Evolutionary conservation across 2,888 invertebrate species (phyloP).

Genomic region (Calliphora vomitoria): DNA sequence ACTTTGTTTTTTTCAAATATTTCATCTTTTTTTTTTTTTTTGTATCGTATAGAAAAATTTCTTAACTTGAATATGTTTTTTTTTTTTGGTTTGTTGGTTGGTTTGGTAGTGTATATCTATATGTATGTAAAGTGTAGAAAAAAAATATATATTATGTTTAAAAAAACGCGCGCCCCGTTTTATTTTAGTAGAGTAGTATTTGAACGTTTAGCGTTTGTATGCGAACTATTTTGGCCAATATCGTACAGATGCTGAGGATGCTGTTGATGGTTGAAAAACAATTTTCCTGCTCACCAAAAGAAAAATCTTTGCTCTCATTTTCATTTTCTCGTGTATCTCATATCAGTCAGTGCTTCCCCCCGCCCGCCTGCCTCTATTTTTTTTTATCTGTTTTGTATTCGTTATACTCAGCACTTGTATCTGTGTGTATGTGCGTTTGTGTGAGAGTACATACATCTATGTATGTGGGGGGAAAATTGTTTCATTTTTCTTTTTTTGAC

Average conservation of each 20-base stretch:
- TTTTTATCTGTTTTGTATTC: slow-evolving; percentile 36
- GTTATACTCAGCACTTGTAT: slow-evolving; percentile 12
- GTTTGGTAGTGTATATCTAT: slow-evolving; percentile 66
- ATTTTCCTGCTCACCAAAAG: slow-evolving; percentile 61
- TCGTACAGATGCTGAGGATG: slow-evolving; percentile 71
- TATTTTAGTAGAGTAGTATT: slow-evolving; percentile 71
- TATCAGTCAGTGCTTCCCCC: slow-evolving; percentile 13
- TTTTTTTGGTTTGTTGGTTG: slow-evolving; percentile 57
- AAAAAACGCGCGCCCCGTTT: slow-evolving; percentile 74
- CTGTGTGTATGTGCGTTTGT: slow-evolving; percentile 16
- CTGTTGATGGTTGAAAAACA: slow-evolving; percentile 66
- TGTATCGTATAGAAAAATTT: slow-evolving; percentile 68
- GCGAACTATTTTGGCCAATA: slow-evolving; percentile 74
- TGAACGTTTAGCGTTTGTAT: slow-evolving; percentile 75
- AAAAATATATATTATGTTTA: slow-evolving; percentile 73
- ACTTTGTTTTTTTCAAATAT: slow-evolving; percentile 56
- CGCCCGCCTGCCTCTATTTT: background rate
- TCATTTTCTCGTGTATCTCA: slow-evolving; percentile 47
- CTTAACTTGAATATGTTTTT: slow-evolving; percentile 66
- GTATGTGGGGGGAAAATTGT: slow-evolving; percentile 49
- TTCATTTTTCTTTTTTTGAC: slow-evolving; percentile 54
- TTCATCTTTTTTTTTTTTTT: slow-evolving; percentile 34
- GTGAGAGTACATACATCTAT: too few relatives aligned
- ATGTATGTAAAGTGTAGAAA: slow-evolving; percentile 73
- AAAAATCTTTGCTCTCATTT: slow-evolving; percentile 61